Evolutionary conservation across 2,797 vertebrate genomes (phyloP).

Genomic region (Danio kyathit): DNA sequence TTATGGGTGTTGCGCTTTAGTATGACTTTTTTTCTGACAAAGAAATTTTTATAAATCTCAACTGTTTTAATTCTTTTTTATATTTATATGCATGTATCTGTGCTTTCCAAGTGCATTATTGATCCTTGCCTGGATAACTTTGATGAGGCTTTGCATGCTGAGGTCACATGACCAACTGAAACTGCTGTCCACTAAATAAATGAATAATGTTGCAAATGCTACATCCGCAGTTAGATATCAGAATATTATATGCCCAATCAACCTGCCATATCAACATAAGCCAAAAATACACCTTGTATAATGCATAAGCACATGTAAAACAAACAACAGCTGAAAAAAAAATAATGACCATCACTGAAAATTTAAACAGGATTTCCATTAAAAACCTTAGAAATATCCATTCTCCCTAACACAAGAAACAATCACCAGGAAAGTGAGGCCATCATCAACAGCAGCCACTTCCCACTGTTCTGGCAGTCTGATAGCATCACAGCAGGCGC

Average conservation of each 20-base stretch:
- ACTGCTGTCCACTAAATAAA: not conserved
- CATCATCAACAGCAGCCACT: conserved; percentile 17
- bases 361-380: not conserved
- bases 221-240: too few relatives aligned
- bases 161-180: not conserved
- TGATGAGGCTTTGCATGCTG: not conserved
- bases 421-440: not conserved
- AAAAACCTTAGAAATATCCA: not conserved
- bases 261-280: not conserved
- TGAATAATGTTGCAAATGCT: too few relatives aligned
- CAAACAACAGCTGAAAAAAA: not conserved
- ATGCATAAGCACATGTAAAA: not conserved
- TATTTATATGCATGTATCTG: too few relatives aligned
- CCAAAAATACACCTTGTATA: not conserved
- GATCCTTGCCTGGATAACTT: too few relatives aligned
- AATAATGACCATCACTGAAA: not conserved
- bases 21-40: too few relatives aligned
- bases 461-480: conserved; percentile 3
- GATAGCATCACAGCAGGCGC: conserved; percentile 63
- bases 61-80: too few relatives aligned
- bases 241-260: too few relatives aligned
- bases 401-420: not conserved
- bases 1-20: too few relatives aligned
- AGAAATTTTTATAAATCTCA: too few relatives aligned
- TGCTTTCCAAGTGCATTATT: too few relatives aligned